These are phyloP conservation scores for Forbesichthys papilliferus DNA, from an alignment of 2,113 vertebrate genomes.

Conservation along the genomic window DNA sequence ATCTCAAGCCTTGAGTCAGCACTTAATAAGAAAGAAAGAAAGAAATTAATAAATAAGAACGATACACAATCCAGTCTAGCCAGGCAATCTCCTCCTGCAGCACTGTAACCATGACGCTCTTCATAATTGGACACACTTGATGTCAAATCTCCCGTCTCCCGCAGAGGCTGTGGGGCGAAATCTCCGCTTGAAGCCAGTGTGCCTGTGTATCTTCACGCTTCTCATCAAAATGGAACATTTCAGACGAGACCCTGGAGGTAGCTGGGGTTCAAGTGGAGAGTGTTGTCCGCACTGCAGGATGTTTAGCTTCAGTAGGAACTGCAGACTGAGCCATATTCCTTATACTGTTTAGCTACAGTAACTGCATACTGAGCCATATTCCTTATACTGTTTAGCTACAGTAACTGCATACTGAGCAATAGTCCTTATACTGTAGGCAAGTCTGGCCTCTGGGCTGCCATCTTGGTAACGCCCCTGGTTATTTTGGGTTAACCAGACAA, in stretches of 20 bases:
- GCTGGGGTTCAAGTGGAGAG: background rate
- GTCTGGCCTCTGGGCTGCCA: too few species aligned
- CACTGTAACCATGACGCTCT: background rate
- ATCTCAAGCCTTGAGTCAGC: conserved; percentile 4
- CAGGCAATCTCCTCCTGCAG: background rate
- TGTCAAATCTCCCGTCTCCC: conserved; percentile 5
- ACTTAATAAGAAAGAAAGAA: background rate
- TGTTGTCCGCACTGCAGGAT: background rate
- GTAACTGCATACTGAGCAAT: too few species aligned
- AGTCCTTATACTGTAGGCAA: too few species aligned
- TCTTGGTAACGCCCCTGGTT: too few species aligned
- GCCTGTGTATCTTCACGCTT: conserved; percentile 4
- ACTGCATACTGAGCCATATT: too few species aligned
- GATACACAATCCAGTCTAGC: background rate
- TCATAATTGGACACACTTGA: conserved; percentile 17
- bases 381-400: too few species aligned
- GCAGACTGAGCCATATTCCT: too few species aligned
- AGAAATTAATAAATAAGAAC: background rate
- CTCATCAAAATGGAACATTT: conserved; percentile 20
- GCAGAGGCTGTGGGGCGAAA: conserved; percentile 2
- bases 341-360: too few species aligned
- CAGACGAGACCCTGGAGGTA: conserved; percentile 6
- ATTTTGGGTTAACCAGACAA: too few species aligned
- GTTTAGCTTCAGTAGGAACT: too few species aligned
- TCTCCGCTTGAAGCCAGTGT: conserved; percentile 1